These are phyloP conservation scores for Heterodera schachtii DNA, from an alignment of 1,140 invertebrate species.

Conservation along the genomic window DNA sequence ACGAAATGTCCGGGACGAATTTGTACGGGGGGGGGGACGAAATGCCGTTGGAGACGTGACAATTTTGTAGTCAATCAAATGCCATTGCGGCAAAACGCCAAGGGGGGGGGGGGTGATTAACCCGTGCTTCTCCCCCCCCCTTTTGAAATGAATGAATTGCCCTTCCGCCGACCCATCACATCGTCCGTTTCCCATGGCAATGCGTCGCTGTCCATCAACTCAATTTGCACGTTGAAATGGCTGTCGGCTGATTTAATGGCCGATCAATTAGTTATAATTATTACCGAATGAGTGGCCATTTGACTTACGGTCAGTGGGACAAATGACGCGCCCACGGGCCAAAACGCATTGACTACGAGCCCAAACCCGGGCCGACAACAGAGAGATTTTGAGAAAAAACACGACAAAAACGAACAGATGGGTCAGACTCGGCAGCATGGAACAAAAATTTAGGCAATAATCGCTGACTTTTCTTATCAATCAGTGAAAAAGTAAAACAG, in stretches of 20 bases:
- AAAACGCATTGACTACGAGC: constrained; percentile 13
- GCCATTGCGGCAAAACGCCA: too few relatives aligned
- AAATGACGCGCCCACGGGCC: constrained; percentile 22
- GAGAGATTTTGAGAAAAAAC: not conserved
- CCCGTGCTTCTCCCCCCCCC: too few relatives aligned
- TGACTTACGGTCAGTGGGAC: constrained; percentile 28
- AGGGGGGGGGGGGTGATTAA: too few relatives aligned
- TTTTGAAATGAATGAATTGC: too few relatives aligned
- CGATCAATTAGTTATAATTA: not conserved
- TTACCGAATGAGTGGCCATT: too few relatives aligned
- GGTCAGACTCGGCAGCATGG: not conserved
- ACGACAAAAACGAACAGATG: not conserved
- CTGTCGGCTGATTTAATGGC: constrained; percentile 15
- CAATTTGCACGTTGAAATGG: constrained; percentile 28
- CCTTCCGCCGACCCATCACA: constrained; percentile 11
- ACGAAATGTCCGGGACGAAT: too few relatives aligned
- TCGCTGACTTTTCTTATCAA: not conserved
- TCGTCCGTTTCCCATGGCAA: constrained; percentile 29
- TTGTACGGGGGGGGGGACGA: too few relatives aligned
- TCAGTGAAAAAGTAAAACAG: not conserved
- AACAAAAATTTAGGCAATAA: not conserved
- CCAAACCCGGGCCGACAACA: not conserved
- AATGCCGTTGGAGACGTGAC: too few relatives aligned
- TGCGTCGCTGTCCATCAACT: constrained; percentile 27
- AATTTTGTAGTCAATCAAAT: too few relatives aligned